A percentile compares a stretch with the other conserved stretches of the same genome.
Conservation (phyloP, 2,888 invertebrate species). For the Meganola albula region DNA sequence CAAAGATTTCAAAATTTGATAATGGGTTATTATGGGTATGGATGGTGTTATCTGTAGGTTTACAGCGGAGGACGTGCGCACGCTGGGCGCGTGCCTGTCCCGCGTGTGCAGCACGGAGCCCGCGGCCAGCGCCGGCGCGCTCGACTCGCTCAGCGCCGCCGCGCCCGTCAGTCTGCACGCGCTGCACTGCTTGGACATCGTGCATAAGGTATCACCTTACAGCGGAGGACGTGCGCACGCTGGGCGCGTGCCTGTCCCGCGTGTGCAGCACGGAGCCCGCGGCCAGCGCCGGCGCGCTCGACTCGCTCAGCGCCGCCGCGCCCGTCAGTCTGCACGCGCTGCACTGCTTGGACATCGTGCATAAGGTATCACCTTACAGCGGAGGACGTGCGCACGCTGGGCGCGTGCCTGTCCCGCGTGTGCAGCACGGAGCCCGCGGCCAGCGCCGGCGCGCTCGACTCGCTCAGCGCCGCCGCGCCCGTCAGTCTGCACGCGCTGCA, state of each 20-base stretch:
- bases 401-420: slow-evolving; percentile 63
- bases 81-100: slow-evolving; percentile 80
- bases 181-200: slow-evolving; percentile 89
- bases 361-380: slow-evolving; percentile 83
- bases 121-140: slow-evolving; percentile 41
- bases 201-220: slow-evolving; percentile 86
- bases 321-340: slow-evolving; percentile 88
- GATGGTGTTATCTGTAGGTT: too few species aligned
- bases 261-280: slow-evolving; percentile 51
- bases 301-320: slow-evolving; percentile 57
- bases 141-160: slow-evolving; percentile 49
- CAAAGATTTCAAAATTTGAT: too few species aligned
- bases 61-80: slow-evolving; percentile 84
- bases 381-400: slow-evolving; percentile 88
- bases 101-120: slow-evolving; percentile 50
- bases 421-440: slow-evolving; percentile 50
- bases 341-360: slow-evolving; percentile 91
- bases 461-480: slow-evolving; percentile 72
- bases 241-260: slow-evolving; percentile 77
- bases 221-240: slow-evolving; percentile 85
- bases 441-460: slow-evolving; percentile 44
- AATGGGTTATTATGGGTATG: too few species aligned
- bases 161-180: slow-evolving; percentile 89
- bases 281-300: slow-evolving; percentile 44
- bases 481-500: slow-evolving; percentile 89